These are phyloP conservation scores for Artibeus jamaicensis DNA, from an alignment of 2,797 vertebrate genomes.

Conservation along the genomic window DNA sequence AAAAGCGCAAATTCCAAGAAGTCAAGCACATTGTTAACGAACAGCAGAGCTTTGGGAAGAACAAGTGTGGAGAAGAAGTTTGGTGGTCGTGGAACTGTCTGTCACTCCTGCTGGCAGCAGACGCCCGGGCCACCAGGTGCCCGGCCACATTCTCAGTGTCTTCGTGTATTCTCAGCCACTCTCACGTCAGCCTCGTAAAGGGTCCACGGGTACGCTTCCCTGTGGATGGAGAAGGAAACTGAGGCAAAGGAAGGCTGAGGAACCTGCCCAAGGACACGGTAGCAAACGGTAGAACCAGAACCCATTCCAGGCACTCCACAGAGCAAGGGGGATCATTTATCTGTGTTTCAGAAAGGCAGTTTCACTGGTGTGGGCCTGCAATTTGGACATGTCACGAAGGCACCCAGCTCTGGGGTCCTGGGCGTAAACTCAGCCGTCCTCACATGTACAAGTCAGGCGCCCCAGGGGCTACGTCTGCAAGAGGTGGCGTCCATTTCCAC, in stretches of 20 bases:
- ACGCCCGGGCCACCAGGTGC: too few species aligned
- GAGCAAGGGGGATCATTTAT: not conserved
- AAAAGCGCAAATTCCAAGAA: not conserved
- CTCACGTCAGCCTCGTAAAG: not conserved
- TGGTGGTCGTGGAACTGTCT: not conserved
- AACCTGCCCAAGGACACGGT: too few species aligned
- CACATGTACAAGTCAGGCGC: not conserved
- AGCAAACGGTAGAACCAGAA: not conserved
- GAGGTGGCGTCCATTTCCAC: not conserved
- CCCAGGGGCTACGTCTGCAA: not conserved
- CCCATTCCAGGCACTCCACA: not conserved
- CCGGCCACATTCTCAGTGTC: not conserved
- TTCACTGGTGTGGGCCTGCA: not conserved
- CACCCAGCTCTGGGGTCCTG: not conserved
- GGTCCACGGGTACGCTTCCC: rapidly evolving
- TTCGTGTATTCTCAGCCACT: not conserved
- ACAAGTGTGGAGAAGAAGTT: not conserved
- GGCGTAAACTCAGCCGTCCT: not conserved
- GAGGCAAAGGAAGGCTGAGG: not conserved
- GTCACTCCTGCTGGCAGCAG: too few species aligned
- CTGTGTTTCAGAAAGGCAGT: not conserved
- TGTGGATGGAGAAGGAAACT: not conserved
- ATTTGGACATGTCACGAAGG: not conserved
- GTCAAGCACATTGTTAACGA: not conserved
- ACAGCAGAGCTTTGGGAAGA: not conserved